phyloP scores from a whole-genome alignment of 1,140 invertebrate species.

The Drosophila leontia region DNA sequence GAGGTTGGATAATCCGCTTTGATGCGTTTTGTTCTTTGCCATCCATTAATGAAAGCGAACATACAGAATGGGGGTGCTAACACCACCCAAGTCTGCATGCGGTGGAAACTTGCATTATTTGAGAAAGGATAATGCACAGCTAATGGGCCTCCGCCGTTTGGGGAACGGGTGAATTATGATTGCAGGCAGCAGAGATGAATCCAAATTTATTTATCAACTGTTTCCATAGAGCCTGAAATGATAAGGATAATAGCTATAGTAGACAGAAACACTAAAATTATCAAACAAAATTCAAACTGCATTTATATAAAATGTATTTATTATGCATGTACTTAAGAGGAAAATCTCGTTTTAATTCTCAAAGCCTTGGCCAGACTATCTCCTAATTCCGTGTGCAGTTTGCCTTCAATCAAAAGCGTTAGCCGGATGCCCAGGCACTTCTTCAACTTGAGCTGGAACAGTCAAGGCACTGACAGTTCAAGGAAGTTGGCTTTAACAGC shows the following conservation, averaged over 20 bases:
- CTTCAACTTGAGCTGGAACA: slow-evolving; percentile 26
- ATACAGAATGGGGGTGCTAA: not conserved
- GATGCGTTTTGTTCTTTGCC: slow-evolving; percentile 37
- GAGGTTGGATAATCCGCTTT: slow-evolving; percentile 15
- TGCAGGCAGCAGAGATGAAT: not conserved
- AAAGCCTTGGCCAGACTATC: too few relatives aligned
- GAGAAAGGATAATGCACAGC: not conserved
- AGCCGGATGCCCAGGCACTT: slow-evolving; percentile 16
- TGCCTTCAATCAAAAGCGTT: slow-evolving; percentile 20
- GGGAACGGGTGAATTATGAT: slow-evolving; percentile 1
- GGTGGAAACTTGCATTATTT: slow-evolving; percentile 13
- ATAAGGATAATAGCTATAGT: not conserved
- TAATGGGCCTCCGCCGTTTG: not conserved
- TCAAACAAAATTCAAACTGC: not conserved
- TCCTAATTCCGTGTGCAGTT: not conserved
- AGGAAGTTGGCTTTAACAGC: slow-evolving; percentile 66
- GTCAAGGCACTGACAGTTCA: slow-evolving; percentile 50
- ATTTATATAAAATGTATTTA: not conserved
- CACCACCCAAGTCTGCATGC: not conserved
- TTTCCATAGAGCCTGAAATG: not conserved
- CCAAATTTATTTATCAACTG: slow-evolving; percentile 2
- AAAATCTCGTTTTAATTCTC: not conserved
- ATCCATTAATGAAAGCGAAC: slow-evolving; percentile 36
- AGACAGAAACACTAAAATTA: not conserved
- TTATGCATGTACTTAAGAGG: too few relatives aligned